Percentiles rank a stretch among this genome's conserved stretches.
Conservation (phyloP, 2,797 vertebrate species). For the Gymnoscopelus braueri region DNA sequence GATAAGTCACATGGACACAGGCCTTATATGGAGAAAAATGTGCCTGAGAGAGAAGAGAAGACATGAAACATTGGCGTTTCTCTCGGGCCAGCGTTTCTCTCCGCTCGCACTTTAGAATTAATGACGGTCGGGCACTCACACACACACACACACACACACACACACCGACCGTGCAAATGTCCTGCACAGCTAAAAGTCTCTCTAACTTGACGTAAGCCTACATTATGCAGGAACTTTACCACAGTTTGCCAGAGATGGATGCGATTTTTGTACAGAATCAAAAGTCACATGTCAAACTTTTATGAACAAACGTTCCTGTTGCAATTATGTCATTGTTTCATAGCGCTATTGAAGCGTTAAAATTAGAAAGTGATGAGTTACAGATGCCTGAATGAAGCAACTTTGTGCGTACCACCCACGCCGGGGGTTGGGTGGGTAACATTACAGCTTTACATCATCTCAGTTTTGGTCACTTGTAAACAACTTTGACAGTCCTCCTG, state of each 20-base stretch:
- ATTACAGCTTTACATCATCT: constrained; percentile 17
- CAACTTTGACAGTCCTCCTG: constrained; percentile 48
- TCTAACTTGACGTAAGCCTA: background rate
- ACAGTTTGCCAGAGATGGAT: no score
- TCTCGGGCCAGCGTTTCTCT: constrained; percentile 37
- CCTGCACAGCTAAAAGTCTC: constrained; percentile 16
- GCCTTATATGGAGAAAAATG: constrained; percentile 88
- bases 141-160: constrained; percentile 5
- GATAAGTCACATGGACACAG: constrained; percentile 75
- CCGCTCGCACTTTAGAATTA: constrained; percentile 70
- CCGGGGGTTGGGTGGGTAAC: constrained; percentile 7
- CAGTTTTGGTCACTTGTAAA: constrained; percentile 50
- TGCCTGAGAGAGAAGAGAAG: constrained; percentile 52
- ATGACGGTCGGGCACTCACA: constrained; percentile 44
- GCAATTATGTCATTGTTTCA: constrained; percentile 33
- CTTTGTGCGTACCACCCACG: constrained; percentile 29
- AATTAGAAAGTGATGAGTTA: constrained; percentile 33
- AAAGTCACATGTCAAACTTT: constrained; percentile 21
- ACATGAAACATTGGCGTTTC: constrained; percentile 78
- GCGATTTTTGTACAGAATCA: constrained; percentile 4
- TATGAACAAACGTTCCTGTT: constrained; percentile 24
- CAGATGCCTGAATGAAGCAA: constrained; percentile 31
- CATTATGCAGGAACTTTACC: constrained; percentile 12
- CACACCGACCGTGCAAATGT: constrained; percentile 27
- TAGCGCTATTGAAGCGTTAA: constrained; percentile 17